Evolutionary conservation across 2,888 invertebrate species (phyloP).

Genomic region (Orthosia gracilis): DNA sequence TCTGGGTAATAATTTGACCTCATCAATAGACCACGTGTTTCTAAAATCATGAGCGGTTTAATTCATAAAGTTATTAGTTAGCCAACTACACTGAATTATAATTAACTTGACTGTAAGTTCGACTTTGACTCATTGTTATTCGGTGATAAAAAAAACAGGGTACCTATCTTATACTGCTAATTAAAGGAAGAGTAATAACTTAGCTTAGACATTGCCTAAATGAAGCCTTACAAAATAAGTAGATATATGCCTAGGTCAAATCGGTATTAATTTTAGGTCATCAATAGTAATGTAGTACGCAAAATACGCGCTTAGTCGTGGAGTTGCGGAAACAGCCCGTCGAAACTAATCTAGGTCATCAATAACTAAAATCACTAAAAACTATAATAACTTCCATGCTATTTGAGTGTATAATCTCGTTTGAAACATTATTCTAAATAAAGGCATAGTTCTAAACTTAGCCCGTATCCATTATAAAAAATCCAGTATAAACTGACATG

Average conservation of each 20-base stretch:
- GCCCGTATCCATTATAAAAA: not conserved
- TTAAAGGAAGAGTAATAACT: not conserved
- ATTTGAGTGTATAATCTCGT: slow-evolving; percentile 40
- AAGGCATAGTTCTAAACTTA: slow-evolving; percentile 46
- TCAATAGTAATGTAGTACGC: too few relatives aligned
- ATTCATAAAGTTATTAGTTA: not conserved
- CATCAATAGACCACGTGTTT: not conserved
- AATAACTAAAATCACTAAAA: slow-evolving; percentile 5
- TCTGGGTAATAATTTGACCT: not conserved
- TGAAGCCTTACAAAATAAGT: not conserved
- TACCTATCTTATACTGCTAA: not conserved
- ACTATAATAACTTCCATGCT: not conserved
- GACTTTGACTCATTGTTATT: not conserved
- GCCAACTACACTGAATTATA: not conserved
- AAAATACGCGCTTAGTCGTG: too few relatives aligned
- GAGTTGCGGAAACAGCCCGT: too few relatives aligned
- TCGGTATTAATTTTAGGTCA: not conserved
- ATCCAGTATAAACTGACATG: not conserved
- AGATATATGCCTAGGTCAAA: not conserved
- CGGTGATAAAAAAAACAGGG: not conserved
- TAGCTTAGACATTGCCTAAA: not conserved
- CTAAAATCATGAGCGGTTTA: not conserved
- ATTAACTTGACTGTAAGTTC: not conserved
- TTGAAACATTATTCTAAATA: slow-evolving; percentile 42
- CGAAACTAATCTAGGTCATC: too few relatives aligned